Evolutionary conservation across 2,797 vertebrate species (phyloP), one percentile per base, ranked within the genome.

Genomic region (Orientallactaga sibirica): DNA sequence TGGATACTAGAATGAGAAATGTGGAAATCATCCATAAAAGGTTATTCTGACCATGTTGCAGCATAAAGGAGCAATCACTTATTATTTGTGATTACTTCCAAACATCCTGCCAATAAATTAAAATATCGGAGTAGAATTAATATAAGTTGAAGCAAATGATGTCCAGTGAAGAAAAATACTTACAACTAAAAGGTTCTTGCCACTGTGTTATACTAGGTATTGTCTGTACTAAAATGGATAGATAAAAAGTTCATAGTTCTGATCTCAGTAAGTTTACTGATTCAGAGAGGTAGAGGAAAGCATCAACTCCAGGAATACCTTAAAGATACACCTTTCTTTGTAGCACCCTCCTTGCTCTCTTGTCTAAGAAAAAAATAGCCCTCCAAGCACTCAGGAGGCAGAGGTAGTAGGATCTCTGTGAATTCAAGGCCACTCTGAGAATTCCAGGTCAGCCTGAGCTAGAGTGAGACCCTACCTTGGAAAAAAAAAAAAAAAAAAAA

Each of bases 111-210:
- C 43, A 88, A 0, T 91, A 41, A 88, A 80, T 83, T 73, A 94
- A 92, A 61, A 55, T 84, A 15, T 87, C 41, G 92, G 81, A 84
- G 27, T 74, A 61, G 25, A 11, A 20, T 84, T 86, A 82, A 68
- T 81, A 85, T 83, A 83, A 94, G 20, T 95, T 93, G 86, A 86
- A 88, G 81, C 73, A 92, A 92, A 88, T 86, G 79, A 48, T 52
- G 33, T 87, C 55, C 85, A 80, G 18, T 67, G 27, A 81, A 55
- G 6, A 41, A 77, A 11, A 92, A 29, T 86, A 61, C 19, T 86
- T 48, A 68, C 29, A 86, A 11, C 68, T 52, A 76, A 37, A 27
- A 92, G 2, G 24, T 91, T 77, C 22, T 91, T 96, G 61, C 64
- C 66, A 25, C 81, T 91, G 16, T 96, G 37, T 91, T 10, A 9